Evolutionary conservation across 2,113 vertebrate genomes (phyloP), one percentile per base, ranked within the genome.

Genomic region (Microtus montanus): DNA sequence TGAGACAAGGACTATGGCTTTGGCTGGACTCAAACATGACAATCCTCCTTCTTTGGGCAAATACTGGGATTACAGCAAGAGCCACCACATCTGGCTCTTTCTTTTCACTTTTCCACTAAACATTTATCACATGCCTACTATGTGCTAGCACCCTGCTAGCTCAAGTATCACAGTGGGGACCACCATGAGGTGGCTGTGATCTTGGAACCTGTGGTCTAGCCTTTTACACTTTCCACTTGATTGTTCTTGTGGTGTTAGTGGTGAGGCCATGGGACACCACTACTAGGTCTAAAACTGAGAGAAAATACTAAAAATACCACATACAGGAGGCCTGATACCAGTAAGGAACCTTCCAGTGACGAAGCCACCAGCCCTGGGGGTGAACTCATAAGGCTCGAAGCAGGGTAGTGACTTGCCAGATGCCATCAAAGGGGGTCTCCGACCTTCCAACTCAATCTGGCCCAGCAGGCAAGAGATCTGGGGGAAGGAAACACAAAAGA

Each of bases 381-480:
- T 98, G 12, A 99, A 98, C 44, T 99, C 99, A 0, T 99, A 99
- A 1, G 99, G 99, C 97, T 99, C 99, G 93, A 99, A 99, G 98
- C 99, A 99, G 0, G 99, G 99, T 92, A 99, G 96, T 0, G 99
- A 99, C 96, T 99, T 99, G 91, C 99, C 99, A 97, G 99, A 99
- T 2, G 99, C 99, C 99, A 99, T 99, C 96, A 99, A 98, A 0
- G 99, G 99, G 54, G 99, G 99, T 75, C 99, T 98, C 11, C 99
- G 99, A 20, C 99, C 99, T 98, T 99, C 99, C 98, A 99, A 82
- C 93, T 99, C 99, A 66, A 99, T 99, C 98, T 99, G 99, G 77
- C 99, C 99, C 83, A 99, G 97, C 64, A 99, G 98, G 97, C 99
- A 99, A 0, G 99, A 99, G 97, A 99, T 99, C 99, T 99, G 79